A percentile compares a stretch with the other conserved stretches of the same genome.
Conservation (phyloP, 2,113 vertebrate genomes). For the Typhlomys cinereus region DNA sequence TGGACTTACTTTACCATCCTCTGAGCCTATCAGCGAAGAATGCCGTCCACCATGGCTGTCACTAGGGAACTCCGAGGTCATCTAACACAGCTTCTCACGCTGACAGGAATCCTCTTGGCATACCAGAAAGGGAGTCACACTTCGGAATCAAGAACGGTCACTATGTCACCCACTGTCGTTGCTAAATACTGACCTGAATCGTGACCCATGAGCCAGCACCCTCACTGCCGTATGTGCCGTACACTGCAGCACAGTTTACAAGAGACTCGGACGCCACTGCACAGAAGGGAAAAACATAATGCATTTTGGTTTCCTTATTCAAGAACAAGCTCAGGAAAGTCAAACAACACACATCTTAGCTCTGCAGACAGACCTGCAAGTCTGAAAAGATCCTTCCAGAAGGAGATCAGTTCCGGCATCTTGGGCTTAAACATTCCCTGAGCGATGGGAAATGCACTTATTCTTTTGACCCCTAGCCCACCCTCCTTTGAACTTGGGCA, state of each 20-base stretch:
- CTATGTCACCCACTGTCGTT: not conserved
- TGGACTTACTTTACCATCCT: too few species aligned
- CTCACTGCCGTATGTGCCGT: not conserved
- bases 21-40: not conserved
- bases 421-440: not conserved
- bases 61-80: not conserved
- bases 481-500: not conserved
- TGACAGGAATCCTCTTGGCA: not conserved
- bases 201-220: not conserved
- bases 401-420: not conserved
- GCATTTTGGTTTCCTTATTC: conserved; percentile 13
- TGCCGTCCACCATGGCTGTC: not conserved
- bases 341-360: not conserved
- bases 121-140: not conserved
- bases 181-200: not conserved
- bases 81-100: not conserved
- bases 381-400: not conserved
- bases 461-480: not conserved
- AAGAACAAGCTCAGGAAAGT: not conserved
- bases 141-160: not conserved
- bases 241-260: not conserved
- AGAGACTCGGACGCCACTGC: not conserved
- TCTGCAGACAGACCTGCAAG: not conserved
- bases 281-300: not conserved
- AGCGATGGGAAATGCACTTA: not conserved